A percentile compares a stretch with the other conserved stretches of the same genome.
These are phyloP conservation scores for Neostethus bicornis DNA, from an alignment of 2,797 vertebrate genomes.

Conservation along the genomic window DNA sequence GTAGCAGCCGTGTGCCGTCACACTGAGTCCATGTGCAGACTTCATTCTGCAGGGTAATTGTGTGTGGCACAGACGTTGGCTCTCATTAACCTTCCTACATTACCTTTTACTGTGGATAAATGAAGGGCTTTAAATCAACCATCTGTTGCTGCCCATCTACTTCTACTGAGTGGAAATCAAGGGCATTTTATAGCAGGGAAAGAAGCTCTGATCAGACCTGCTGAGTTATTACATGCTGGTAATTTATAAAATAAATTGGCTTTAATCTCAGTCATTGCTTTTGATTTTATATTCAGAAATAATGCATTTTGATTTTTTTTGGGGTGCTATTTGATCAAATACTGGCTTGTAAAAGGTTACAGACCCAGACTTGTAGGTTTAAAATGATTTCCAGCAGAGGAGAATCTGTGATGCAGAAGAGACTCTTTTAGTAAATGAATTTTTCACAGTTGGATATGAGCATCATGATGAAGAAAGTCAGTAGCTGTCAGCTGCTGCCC, in stretches of 20 bases:
- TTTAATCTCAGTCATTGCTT: not conserved
- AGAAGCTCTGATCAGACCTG: conserved; percentile 12
- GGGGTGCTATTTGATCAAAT: conserved; percentile 5
- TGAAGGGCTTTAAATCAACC: conserved; percentile 55
- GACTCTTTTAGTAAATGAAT: not conserved
- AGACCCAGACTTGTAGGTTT: not conserved
- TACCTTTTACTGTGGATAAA: conserved; percentile 72
- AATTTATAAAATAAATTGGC: not conserved
- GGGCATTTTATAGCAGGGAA: conserved; percentile 34
- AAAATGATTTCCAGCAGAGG: conserved; percentile 25
- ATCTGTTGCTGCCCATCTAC: conserved; percentile 65
- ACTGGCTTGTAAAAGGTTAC: not conserved
- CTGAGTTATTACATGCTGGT: not conserved
- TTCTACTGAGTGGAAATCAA: conserved; percentile 44
- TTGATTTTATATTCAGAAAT: not conserved
- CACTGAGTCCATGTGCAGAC: conserved; percentile 31
- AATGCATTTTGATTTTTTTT: not conserved
- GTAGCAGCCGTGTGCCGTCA: conserved; percentile 62
- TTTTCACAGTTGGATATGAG: conserved; percentile 15
- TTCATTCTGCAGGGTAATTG: conserved; percentile 69
- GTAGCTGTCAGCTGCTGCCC: conserved; percentile 6
- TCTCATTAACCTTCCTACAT: conserved; percentile 76
- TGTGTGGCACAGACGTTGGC: conserved; percentile 63
- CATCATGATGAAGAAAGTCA: conserved; percentile 5
- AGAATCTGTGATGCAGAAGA: conserved; percentile 20